Conservation (phyloP, 2,113 vertebrate species). For the Fregata magnificens region DNA sequence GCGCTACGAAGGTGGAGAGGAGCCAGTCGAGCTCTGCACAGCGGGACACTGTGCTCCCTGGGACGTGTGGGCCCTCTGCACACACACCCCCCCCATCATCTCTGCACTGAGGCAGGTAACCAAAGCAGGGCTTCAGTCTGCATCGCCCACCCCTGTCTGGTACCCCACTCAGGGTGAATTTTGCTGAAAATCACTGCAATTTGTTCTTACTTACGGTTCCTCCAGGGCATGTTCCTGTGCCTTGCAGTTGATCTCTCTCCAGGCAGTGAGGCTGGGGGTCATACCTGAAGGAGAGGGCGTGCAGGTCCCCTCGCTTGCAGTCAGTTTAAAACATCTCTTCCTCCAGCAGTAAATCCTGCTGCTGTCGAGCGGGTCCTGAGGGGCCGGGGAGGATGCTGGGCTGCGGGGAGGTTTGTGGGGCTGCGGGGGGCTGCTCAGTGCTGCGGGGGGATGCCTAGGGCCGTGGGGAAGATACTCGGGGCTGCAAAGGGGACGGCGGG, state of each 20-base stretch:
- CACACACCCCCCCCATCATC: too few species aligned
- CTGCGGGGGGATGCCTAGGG: too few species aligned
- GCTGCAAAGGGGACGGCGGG: background rate
- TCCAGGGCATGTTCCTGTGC: background rate
- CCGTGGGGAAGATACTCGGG: rapidly evolving
- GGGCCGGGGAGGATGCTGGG: background rate
- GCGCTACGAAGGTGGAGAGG: background rate
- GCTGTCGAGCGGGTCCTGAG: background rate
- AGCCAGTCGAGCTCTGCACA: background rate
- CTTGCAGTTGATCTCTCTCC: background rate
- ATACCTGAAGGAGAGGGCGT: background rate
- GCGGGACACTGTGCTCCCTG: background rate
- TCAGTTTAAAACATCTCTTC: background rate
- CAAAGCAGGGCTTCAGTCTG: background rate
- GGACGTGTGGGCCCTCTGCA: too few species aligned
- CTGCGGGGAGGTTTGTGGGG: background rate
- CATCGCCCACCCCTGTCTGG: rapidly evolving
- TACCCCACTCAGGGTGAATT: background rate
- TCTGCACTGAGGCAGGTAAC: background rate
- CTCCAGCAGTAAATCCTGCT: background rate
- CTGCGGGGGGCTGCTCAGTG: background rate
- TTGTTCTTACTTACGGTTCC: background rate
- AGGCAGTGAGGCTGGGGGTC: background rate
- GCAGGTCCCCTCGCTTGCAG: background rate
- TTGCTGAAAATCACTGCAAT: background rate